Conservation (phyloP, 2,888 invertebrate species). For the Malacosoma neustria region DNA sequence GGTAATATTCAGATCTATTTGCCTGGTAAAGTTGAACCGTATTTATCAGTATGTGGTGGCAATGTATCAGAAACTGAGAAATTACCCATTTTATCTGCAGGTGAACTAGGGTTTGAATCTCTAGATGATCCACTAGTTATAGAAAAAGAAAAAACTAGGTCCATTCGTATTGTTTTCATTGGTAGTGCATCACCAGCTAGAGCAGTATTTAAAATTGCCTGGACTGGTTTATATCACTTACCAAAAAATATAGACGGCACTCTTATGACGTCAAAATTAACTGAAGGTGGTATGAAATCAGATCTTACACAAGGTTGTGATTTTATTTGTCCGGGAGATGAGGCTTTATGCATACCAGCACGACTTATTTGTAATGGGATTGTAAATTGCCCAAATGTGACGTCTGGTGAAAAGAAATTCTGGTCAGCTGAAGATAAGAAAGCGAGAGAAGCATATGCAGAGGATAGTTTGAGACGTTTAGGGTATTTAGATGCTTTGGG, state of each 20-base stretch:
- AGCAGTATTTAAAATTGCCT: conserved; percentile 90
- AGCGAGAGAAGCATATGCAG: conserved; percentile 72
- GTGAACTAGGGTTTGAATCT: conserved; percentile 81
- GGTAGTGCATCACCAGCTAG: conserved; percentile 86
- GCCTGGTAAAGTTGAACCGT: conserved; percentile 82
- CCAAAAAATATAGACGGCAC: conserved; percentile 89
- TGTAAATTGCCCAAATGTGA: conserved; percentile 87
- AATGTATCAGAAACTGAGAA: conserved; percentile 88
- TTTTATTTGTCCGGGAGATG: conserved; percentile 90
- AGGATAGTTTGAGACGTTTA: conserved; percentile 75
- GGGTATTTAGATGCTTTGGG: conserved; percentile 68
- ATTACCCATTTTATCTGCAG: conserved; percentile 85
- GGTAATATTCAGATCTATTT: conserved; percentile 89
- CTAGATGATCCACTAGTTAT: conserved; percentile 70
- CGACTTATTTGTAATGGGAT: conserved; percentile 91
- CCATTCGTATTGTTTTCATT: conserved; percentile 82
- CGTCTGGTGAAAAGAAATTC: conserved; percentile 64
- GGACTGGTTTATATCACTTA: conserved; percentile 91
- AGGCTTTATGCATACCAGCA: conserved; percentile 87
- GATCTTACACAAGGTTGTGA: conserved; percentile 79
- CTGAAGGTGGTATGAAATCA: conserved; percentile 69
- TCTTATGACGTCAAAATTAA: conserved; percentile 84
- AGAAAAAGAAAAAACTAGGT: conserved; percentile 76
- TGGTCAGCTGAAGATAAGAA: conserved; percentile 65
- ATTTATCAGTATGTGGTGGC: conserved; percentile 88